Evolutionary conservation across 2,113 vertebrate species (phyloP).

Genomic region (Sterna hirundo): DNA sequence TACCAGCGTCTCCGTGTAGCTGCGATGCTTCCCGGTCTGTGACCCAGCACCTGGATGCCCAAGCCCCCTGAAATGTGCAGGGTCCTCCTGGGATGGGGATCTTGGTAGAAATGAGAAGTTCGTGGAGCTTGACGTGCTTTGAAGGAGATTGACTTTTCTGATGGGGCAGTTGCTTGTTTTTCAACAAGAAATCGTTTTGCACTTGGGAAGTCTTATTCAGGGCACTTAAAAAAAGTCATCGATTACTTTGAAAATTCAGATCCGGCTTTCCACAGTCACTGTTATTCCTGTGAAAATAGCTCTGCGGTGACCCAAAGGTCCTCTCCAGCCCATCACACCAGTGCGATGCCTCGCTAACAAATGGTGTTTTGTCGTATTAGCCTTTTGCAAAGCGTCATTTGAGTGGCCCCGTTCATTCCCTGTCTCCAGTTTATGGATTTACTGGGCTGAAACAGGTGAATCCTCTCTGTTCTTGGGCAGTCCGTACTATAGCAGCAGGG

Average conservation of each 20-base stretch:
- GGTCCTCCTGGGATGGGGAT: neutral
- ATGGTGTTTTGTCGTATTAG: neutral
- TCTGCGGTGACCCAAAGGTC: neutral
- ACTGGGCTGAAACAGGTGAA: neutral
- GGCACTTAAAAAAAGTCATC: neutral
- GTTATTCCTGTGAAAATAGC: neutral
- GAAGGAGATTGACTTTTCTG: neutral
- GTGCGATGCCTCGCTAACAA: fast-evolving
- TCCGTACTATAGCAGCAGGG: neutral
- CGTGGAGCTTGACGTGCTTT: neutral
- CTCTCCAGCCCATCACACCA: neutral
- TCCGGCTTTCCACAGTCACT: neutral
- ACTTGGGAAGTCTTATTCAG: neutral
- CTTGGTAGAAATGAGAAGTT: neutral
- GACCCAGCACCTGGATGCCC: neutral
- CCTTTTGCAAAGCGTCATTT: neutral
- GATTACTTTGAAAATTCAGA: neutral
- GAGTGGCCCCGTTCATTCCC: neutral
- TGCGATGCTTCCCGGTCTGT: neutral
- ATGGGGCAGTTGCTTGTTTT: neutral
- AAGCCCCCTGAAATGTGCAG: neutral
- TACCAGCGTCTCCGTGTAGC: neutral
- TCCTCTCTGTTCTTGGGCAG: neutral
- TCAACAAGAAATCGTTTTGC: neutral
- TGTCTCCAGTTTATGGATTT: neutral